Percentiles rank a stretch among this genome's conserved stretches.
Evolutionary conservation across 2,888 invertebrate genomes (phyloP).

Genomic region (Griposia aprilina): DNA sequence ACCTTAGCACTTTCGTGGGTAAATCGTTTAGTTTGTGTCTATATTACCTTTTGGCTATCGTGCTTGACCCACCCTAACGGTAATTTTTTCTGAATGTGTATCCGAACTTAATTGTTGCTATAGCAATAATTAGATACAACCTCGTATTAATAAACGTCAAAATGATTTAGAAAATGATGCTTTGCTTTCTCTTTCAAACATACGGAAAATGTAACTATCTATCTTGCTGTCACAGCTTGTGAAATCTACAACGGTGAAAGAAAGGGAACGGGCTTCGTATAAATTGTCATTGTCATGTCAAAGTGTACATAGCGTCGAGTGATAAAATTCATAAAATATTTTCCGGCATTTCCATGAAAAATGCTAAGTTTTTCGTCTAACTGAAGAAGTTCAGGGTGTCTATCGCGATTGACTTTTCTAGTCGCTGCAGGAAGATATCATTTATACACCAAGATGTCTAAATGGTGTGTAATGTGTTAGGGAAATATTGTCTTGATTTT

Average conservation of each 20-base stretch:
- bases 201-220: neutral
- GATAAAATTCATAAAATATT: slow-evolving; percentile 33
- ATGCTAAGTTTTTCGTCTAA: slow-evolving; percentile 56
- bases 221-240: slow-evolving; percentile 38
- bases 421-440: slow-evolving; percentile 25
- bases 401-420: slow-evolving; percentile 2
- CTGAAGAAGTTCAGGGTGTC: slow-evolving; percentile 24
- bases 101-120: slow-evolving; percentile 13
- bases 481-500: slow-evolving; percentile 28
- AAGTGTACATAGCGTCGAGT: slow-evolving; percentile 54
- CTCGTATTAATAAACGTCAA: slow-evolving; percentile 10
- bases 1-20: too few relatives aligned
- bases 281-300: slow-evolving; percentile 63
- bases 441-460: slow-evolving; percentile 78
- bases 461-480: slow-evolving; percentile 79
- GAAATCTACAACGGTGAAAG: neutral
- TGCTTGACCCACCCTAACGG: neutral
- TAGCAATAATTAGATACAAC: neutral
- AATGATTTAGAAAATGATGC: neutral
- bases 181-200: slow-evolving; percentile 30
- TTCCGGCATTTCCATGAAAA: slow-evolving; percentile 50
- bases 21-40: too few relatives aligned
- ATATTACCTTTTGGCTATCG: too few relatives aligned
- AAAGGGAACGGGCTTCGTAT: neutral
- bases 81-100: neutral